These are phyloP conservation scores for Hylomyscus alleni DNA, from an alignment of 2,797 vertebrate genomes.

Conservation along the genomic window DNA sequence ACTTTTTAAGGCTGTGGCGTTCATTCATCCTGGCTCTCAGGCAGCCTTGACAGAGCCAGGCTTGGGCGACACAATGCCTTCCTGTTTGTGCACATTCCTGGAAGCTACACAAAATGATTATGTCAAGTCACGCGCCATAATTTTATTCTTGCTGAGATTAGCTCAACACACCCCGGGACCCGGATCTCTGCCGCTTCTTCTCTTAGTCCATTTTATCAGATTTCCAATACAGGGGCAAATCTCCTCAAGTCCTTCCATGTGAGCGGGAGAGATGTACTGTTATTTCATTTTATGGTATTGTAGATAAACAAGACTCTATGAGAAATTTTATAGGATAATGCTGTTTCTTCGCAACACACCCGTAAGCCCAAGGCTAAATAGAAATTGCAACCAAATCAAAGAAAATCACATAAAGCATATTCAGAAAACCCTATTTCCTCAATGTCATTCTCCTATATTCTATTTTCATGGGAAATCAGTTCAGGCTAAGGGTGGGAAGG, in stretches of 20 bases:
- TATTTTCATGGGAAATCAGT: conserved; percentile 49
- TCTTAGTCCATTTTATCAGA: background rate
- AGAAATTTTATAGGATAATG: conserved; percentile 49
- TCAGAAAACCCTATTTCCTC: conserved; percentile 24
- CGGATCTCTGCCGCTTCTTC: background rate
- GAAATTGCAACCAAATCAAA: conserved; percentile 59
- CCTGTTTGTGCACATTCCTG: conserved; percentile 3
- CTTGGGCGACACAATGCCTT: background rate
- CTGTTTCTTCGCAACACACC: conserved; percentile 61
- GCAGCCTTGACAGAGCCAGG: background rate
- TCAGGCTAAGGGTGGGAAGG: background rate
- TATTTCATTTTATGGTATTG: conserved; percentile 61
- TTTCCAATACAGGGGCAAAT: conserved; percentile 53
- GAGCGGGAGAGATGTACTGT: background rate
- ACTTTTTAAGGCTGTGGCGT: conserved; percentile 52
- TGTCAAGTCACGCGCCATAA: conserved; percentile 12
- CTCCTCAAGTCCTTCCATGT: background rate
- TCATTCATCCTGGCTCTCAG: conserved; percentile 28
- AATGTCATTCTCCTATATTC: background rate
- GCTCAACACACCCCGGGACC: background rate
- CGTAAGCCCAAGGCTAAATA: conserved; percentile 54
- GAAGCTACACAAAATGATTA: conserved; percentile 45
- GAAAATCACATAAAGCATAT: conserved; percentile 61
- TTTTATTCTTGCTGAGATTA: conserved; percentile 47
- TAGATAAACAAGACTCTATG: conserved; percentile 31